Evolutionary conservation across 2,888 invertebrate species (phyloP), one percentile per base, ranked within the genome.

Genomic region (Trichogramma dendrolimi): DNA sequence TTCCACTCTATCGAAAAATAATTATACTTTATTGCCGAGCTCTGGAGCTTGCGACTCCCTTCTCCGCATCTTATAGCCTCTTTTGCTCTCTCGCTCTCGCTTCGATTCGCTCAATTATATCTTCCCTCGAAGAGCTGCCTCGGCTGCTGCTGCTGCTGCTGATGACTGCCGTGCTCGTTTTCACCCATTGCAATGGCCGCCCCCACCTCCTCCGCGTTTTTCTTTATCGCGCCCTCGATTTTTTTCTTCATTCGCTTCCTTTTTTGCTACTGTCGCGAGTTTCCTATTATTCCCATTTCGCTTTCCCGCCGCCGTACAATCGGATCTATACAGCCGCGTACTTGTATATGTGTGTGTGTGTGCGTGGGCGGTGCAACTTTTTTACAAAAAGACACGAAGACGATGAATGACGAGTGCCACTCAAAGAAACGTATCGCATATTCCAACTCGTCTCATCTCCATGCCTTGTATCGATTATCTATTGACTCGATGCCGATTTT

Each of bases 1-100:
- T 78, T 78, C 76, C 76, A 78, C 75, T 78, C 75, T 76, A 77
- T 78, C 76, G 78, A 76, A 77, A 77, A 77, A 78, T 78, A 78
- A 78, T 78, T 78, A 78, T 75, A 78, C 77, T 77, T 77, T 75
- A 78, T 75, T 74, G 73, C 72, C 68, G 73, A 71, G 70, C 65
- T 67, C 65, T 56, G 61, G 55, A 47, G 46, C 40, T 44, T 44
- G 47, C 60, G 58, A 27, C 27, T 27, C 27, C 27, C 27, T 27
- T 27, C 27, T 27, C 27, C 27, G 2, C 27, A 27, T 27, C 27
- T 27, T 27, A 27, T 27, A 27, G 27, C 27, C 27, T 27, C 27
- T 59, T 61, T 65, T 56, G 64, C 56, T 63, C 61, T 49, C 53
- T 38, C 53, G 50, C 48, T 49, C 40, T 40, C 38, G 27, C n/a